Base-by-base conservation (phyloP, 2,797 vertebrate species). In the Lacerta viridis region DNA sequence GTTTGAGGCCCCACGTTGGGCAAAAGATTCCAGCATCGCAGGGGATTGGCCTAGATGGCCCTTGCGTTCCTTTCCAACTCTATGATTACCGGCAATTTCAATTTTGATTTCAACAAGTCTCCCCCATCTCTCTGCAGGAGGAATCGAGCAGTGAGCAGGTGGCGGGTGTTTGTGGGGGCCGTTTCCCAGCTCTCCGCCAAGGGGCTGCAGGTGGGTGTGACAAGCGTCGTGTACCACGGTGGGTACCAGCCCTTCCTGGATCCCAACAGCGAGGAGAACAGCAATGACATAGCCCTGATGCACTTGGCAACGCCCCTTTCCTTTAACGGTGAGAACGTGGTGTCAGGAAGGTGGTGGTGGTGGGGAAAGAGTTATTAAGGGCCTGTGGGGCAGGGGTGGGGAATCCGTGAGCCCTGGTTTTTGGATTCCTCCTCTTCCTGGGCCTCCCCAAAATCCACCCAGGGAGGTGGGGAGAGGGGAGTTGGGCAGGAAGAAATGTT, bases 201-300 rank as follows among this genome's bases (percentile, higher is more conserved):
- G 0, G 97, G 96, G 15, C 87, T 95, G 91, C 97, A 98, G 7
- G 96, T 97, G 72, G 97, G 98, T 86, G 98, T 98, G 89, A 98
- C 97, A 94, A 98, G 98, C 0, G 97, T 98, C 0, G 96, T 98
- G 80, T 98, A 98, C 94, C 98, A 99, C 36, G 97, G 97, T 91
- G 98, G 97, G 91, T 99, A 98, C 89, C 96, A 98, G 94, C 98
- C 98, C 76, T 98, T 98, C 72, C 96, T 98, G 5, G 98, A 98
- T 27, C 96, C 98, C 17, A 98, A 97, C 95, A 98, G 98, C 0
- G 98, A 98, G 3, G 98, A 98, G 94, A 98, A 98, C 96, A 98
- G 98, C 96, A 98, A 98, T 2, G 98, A 99, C 79, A 98, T 99
- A 0, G 98, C 98, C 0, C 97, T 99, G 39, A 94, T 99, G 87